These are phyloP conservation scores for Doryteuthis pealeii DNA, from an alignment of 1,140 invertebrate species.

Conservation along the genomic window DNA sequence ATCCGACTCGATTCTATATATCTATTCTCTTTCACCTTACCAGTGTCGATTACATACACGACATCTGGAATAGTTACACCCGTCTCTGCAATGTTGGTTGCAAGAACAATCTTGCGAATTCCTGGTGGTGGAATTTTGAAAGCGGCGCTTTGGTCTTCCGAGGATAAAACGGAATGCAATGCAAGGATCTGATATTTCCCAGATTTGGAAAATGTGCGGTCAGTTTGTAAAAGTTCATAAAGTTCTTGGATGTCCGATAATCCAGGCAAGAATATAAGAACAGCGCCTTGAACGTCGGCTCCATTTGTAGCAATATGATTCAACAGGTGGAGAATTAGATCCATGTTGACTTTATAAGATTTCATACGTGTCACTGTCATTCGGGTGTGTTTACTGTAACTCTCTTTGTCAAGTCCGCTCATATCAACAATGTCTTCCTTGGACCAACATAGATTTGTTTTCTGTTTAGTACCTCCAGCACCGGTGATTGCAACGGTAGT, in stretches of 20 bases:
- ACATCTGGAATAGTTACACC: slow-evolving; percentile 90
- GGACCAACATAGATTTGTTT: slow-evolving; percentile 46
- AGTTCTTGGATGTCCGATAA: slow-evolving; percentile 53
- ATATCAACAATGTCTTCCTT: slow-evolving; percentile 49
- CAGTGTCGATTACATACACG: slow-evolving; percentile 90
- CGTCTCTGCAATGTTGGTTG: slow-evolving; percentile 63
- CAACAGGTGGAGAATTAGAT: slow-evolving; percentile 41
- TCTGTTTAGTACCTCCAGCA: slow-evolving; percentile 41
- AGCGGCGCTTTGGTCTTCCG: slow-evolving; percentile 48
- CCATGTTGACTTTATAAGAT: slow-evolving; percentile 50
- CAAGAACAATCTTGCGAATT: slow-evolving; percentile 59
- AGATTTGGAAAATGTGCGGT: slow-evolving; percentile 43
- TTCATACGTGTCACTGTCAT: slow-evolving; percentile 51
- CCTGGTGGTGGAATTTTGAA: slow-evolving; percentile 52
- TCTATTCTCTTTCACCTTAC: slow-evolving; percentile 68
- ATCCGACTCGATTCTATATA: slow-evolving; percentile 57
- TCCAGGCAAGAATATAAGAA: slow-evolving; percentile 56
- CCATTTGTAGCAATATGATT: slow-evolving; percentile 33
- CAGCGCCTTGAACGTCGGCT: slow-evolving; percentile 41
- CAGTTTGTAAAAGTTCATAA: slow-evolving; percentile 46
- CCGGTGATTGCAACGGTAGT: background rate
- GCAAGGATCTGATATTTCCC: slow-evolving; percentile 41
- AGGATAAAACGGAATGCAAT: slow-evolving; percentile 54
- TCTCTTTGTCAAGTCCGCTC: slow-evolving; percentile 42
- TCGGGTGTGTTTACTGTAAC: slow-evolving; percentile 47